These are phyloP conservation scores for Amphiduros pacificus DNA, from an alignment of 2,888 invertebrate species.

Conservation along the genomic window DNA sequence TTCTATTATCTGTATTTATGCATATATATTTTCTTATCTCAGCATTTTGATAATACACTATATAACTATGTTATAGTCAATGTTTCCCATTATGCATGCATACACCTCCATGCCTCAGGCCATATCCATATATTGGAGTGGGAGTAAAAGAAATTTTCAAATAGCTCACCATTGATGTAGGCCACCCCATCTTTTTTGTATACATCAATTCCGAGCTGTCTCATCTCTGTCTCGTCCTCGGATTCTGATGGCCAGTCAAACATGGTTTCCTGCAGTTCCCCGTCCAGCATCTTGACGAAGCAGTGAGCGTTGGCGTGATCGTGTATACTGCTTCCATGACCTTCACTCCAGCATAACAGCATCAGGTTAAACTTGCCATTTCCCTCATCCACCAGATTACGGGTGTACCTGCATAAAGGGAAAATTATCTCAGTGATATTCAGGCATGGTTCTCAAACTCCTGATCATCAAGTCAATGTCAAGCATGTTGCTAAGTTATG, in stretches of 20 bases:
- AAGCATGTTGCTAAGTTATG: too few species aligned
- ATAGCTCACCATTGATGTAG: conserved; percentile 86
- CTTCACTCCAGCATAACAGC: conserved; percentile 97
- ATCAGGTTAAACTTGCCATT: conserved; percentile 97
- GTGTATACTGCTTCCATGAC: conserved; percentile 91
- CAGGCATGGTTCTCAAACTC: too few species aligned
- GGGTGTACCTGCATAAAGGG: conserved; percentile 74
- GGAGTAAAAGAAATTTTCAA: not conserved
- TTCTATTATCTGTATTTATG: too few species aligned
- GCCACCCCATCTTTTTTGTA: conserved; percentile 79
- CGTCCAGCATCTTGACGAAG: conserved; percentile 92
- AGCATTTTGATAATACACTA: too few species aligned
- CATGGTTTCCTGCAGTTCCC: conserved; percentile 76
- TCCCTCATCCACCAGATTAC: conserved; percentile 93
- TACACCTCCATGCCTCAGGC: too few species aligned
- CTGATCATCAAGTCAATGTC: too few species aligned
- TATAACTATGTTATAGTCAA: too few species aligned
- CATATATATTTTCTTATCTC: too few species aligned
- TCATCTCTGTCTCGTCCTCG: conserved; percentile 62
- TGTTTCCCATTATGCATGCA: too few species aligned
- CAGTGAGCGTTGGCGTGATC: conserved; percentile 92
- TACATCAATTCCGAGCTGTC: conserved; percentile 69
- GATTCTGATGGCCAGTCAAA: conserved; percentile 76
- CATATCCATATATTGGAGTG: not conserved
- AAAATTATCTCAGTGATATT: not conserved